These are phyloP conservation scores for Camelus bactrianus DNA, from an alignment of 2,113 vertebrate genomes.

Conservation along the genomic window DNA sequence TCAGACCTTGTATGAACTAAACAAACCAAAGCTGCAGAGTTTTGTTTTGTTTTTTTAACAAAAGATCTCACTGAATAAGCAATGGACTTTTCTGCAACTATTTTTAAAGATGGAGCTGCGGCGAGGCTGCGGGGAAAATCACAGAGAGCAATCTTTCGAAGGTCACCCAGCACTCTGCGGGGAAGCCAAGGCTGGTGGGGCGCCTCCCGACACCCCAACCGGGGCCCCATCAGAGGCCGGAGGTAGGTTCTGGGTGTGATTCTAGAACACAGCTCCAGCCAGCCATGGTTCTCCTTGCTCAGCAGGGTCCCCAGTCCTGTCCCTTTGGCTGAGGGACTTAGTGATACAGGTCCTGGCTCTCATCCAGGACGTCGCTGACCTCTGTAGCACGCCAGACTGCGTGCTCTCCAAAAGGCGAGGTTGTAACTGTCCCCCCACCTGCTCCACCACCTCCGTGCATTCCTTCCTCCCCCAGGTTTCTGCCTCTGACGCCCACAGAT, in stretches of 20 bases:
- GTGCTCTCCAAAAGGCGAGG: accelerated
- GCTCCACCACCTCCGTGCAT: too few species aligned
- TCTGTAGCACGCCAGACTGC: background rate
- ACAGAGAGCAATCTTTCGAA: constrained; percentile 31
- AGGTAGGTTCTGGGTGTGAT: background rate
- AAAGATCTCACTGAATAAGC: constrained; percentile 83
- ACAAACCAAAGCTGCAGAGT: constrained; percentile 58
- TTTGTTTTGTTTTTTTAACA: constrained; percentile 42
- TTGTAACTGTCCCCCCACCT: background rate
- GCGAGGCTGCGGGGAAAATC: constrained; percentile 54
- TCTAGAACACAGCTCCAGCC: background rate
- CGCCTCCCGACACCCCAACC: accelerated
- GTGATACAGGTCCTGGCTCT: background rate
- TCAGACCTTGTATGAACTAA: constrained; percentile 43
- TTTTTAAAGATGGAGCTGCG: constrained; percentile 72
- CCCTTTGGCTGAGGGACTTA: background rate
- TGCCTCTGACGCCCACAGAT: background rate
- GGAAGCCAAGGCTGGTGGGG: background rate
- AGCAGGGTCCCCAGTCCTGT: background rate
- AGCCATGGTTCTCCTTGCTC: accelerated
- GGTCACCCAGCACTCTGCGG: constrained; percentile 47
- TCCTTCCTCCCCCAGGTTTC: background rate
- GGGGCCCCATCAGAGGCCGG: background rate
- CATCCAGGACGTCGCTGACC: accelerated
- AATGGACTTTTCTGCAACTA: constrained; percentile 75